Conservation (phyloP, 2,113 vertebrate species). For the Odocoileus hemionus region DNA sequence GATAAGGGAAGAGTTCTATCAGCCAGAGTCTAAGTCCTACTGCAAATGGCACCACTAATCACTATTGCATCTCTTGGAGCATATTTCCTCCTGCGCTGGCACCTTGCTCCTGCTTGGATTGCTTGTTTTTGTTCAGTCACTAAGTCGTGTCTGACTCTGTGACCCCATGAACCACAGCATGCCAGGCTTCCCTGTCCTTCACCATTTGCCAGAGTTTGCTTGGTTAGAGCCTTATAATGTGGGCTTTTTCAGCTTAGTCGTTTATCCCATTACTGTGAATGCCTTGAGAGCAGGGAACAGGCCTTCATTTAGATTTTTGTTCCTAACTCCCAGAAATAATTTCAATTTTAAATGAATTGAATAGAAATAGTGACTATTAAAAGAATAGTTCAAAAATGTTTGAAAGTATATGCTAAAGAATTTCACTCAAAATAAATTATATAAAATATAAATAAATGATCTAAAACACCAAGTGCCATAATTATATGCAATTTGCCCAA, state of each 20-base stretch:
- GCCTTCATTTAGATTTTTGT: background rate
- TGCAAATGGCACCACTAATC: fast-evolving
- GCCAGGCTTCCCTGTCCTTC: background rate
- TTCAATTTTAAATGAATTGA: background rate
- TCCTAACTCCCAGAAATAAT: background rate
- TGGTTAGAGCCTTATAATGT: fast-evolving
- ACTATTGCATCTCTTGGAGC: fast-evolving
- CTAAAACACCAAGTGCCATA: background rate
- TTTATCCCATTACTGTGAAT: fast-evolving
- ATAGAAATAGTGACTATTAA: background rate
- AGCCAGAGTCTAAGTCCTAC: fast-evolving
- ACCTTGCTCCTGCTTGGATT: background rate
- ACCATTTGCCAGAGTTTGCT: background rate
- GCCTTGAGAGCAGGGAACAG: background rate
- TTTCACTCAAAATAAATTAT: background rate
- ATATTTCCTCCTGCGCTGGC: fast-evolving
- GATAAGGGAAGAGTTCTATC: fast-evolving
- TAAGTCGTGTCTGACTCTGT: background rate
- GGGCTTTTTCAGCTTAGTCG: background rate
- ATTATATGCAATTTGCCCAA: background rate
- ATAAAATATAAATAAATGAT: slow-evolving; percentile 17
- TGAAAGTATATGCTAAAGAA: background rate
- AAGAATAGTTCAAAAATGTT: slow-evolving; percentile 1
- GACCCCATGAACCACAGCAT: background rate
- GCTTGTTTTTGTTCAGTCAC: background rate